A percentile compares a stretch with the other conserved stretches of the same genome.
These are phyloP conservation scores for Heliothis virescens DNA, from an alignment of 1,140 invertebrate genomes.

Conservation along the genomic window DNA sequence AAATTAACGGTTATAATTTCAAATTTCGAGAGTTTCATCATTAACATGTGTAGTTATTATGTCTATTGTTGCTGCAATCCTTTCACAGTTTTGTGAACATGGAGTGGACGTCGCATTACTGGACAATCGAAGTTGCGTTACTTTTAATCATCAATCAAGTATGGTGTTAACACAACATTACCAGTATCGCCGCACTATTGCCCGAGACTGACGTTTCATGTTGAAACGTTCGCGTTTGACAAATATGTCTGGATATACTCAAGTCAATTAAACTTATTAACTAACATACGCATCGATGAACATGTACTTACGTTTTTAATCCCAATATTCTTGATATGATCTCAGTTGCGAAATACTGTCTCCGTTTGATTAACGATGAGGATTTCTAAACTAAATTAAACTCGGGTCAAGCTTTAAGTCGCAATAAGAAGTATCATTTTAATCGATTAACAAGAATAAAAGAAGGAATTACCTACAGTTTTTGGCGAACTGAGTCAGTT, in stretches of 20 bases:
- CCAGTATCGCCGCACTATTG: slow-evolving; percentile 33
- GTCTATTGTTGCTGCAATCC: slow-evolving; percentile 35
- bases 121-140: slow-evolving; percentile 63
- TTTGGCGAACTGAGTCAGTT: background rate
- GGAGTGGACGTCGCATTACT: slow-evolving; percentile 21
- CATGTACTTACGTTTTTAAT: slow-evolving; percentile 33
- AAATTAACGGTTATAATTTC: slow-evolving; percentile 81
- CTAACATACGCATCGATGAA: slow-evolving; percentile 28
- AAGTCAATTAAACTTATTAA: slow-evolving; percentile 50
- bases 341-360: background rate
- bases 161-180: slow-evolving; percentile 40
- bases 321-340: background rate
- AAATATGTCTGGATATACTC: slow-evolving; percentile 35
- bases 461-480: background rate
- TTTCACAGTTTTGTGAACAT: slow-evolving; percentile 15
- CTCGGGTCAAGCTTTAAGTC: background rate
- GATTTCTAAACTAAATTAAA: slow-evolving; percentile 34
- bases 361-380: slow-evolving; percentile 32
- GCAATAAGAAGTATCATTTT: background rate
- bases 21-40: slow-evolving; percentile 71
- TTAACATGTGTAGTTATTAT: slow-evolving; percentile 59
- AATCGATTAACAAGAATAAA: background rate
- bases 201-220: slow-evolving; percentile 43
- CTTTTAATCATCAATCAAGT: slow-evolving; percentile 71
- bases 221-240: slow-evolving; percentile 51